Evolutionary conservation across 2,888 invertebrate genomes (phyloP), one percentile per base, ranked within the genome.

Genomic region (Phragmatobia fuliginosa): DNA sequence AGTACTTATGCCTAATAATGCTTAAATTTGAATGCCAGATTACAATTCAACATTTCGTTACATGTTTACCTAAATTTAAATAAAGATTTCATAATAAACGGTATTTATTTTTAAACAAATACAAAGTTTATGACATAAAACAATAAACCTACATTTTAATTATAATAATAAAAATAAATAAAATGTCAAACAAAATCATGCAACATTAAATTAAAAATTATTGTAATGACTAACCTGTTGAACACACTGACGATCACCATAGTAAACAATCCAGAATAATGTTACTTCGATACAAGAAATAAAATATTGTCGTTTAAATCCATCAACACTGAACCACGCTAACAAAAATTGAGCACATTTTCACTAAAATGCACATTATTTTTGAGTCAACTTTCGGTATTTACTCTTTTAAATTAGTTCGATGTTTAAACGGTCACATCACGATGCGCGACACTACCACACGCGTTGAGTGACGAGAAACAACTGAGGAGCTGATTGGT

Each of bases 161-260:
- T 25, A 28, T 18, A 33, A 28, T 52, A 52, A 45, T 8, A n/a
- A 14, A 25, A 45, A 38, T 60, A 32, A 38, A 45, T 56, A 32
- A 41, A 66, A 60, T 4, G 2, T 60, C 66, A 33, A 52, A 65
- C 56, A 66, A 66, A 32, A 58, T 32, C 68, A 68, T 72, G 71
- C 66, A 68, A 36, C n/a, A 28, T 58, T 45, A 56, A 25, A 65
- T 38, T 28, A 28, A 28, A 64, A 62, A 63, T 38, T 38, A 38
- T 38, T 60, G 8, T 11, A 56, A 49, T 31, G 74, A 90, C 93
- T 91, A 85, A 94, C 94, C 94, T 94, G 91, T 93, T 95, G 88
- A 95, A 95, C 86, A 95, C 94, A 88, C 94, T 91, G 88, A 95
- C 94, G 87, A 95, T 94, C 88, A 95, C 94, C 94, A 95, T 95